Conservation (phyloP, 2,888 invertebrate genomes). For the Cyrtodaria siliqua region DNA sequence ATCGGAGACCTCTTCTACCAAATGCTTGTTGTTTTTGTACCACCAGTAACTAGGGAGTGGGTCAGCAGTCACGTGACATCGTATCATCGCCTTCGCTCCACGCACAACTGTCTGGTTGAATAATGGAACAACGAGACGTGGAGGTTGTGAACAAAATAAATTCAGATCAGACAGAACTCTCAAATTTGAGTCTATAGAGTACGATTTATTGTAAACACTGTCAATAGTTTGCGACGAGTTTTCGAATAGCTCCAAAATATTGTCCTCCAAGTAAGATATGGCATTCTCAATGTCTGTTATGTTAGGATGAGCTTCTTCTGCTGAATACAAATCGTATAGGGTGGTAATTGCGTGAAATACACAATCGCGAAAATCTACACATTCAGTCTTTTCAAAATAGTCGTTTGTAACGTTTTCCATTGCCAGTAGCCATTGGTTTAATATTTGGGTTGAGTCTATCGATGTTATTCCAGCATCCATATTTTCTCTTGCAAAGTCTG, state of each 20-base stretch:
- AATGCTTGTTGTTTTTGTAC: slow-evolving; percentile 23
- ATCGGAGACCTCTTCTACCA: not conserved
- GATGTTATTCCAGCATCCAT: slow-evolving; percentile 10
- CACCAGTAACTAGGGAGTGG: slow-evolving; percentile 25
- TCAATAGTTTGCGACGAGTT: slow-evolving; percentile 24
- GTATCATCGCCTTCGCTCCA: no score
- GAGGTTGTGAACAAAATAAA: slow-evolving; percentile 45
- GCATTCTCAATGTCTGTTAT: slow-evolving; percentile 15
- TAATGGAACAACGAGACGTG: slow-evolving; percentile 10
- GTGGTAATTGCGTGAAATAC: slow-evolving; percentile 28
- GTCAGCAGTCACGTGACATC: no score
- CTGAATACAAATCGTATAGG: slow-evolving; percentile 39
- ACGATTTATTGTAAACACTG: slow-evolving; percentile 3
- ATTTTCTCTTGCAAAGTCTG: slow-evolving; percentile 7
- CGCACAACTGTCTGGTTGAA: slow-evolving; percentile 22
- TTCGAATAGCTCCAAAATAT: slow-evolving; percentile 22
- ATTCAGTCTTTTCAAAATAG: slow-evolving; percentile 38
- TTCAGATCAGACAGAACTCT: slow-evolving; percentile 11
- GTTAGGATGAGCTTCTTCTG: slow-evolving; percentile 30
- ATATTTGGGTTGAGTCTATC: slow-evolving; percentile 8
- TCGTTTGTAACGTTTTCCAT: slow-evolving; percentile 40
- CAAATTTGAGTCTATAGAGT: not conserved
- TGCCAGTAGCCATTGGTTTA: slow-evolving; percentile 39
- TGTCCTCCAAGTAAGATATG: slow-evolving; percentile 31
- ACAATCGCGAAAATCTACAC: slow-evolving; percentile 48